Base-by-base conservation (phyloP, 2,888 invertebrate species). In the Pediacus dermestoides region DNA sequence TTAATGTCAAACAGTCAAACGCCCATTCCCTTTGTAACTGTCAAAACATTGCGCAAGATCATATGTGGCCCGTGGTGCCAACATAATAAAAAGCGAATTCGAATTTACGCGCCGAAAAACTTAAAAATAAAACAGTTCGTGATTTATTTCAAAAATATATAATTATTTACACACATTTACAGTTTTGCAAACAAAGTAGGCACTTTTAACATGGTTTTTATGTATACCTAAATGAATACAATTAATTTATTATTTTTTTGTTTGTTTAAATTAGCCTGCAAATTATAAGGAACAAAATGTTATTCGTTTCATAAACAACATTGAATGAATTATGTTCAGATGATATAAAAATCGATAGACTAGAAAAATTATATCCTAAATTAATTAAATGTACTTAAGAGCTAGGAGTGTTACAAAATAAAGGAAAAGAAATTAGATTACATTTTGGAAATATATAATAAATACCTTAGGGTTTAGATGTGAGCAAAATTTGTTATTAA, bases 111-210 rank as follows among this genome's bases (percentile, higher is more conserved):
- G 21, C 6, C 21, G 21, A n/a, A 18, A 18, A 18, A 18, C n/a
- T 18, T 18, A 18, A 18, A 18, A 18, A 18, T 18, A 18, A 69
- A 42, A 37, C 36, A 27, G 15, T 7, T 7, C 4, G 2, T 15
- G 8, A 4, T 16, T 38, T 42, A 36, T 59, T 62, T 58, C 55
- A 61, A 62, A 62, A 62, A 63, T 59, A 63, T 62, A 60, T 52
- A 52, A 53, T 53, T 61, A 63, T 63, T 59, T 63, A 63, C 63
- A 63, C 60, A 61, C 60, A 60, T 61, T 56, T 61, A 61, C 60
- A 60, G 46, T 52, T 51, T 55, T 53, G 50, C 50, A 56, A 55
- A 50, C 46, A 57, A 57, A 50, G 46, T 49, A 57, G 58, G 57
- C 57, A 57, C 53, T 52, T 49, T 40, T 42, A 35, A 48, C 41